Evolutionary conservation across 2,113 vertebrate species (phyloP), one percentile per base, ranked within the genome.

Genomic region (Todiramphus chloris): DNA sequence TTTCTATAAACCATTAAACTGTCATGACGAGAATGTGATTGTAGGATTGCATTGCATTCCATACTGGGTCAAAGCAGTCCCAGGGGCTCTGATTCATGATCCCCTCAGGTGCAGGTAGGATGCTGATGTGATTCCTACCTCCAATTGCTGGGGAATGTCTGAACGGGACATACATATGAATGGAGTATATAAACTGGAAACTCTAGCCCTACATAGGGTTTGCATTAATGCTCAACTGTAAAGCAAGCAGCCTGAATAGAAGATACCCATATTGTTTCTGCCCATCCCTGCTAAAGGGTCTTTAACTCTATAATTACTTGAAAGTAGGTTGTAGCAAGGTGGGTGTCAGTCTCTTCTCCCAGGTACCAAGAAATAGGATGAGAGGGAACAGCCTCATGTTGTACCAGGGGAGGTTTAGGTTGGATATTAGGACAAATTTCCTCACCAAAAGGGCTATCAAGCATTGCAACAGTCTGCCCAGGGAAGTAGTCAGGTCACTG

Each of bases 1-100:
- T 94, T 93, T 90, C 83, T 87, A 44, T 50, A 64, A 93, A 82
- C 73, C 51, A 75, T 88, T 95, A 89, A 94, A 73, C 33, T 93
- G 69, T 73, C 88, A 68, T 33, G 39, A 77, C 0, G 4, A 67
- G 69, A 90, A 72, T 2, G 4, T 7, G 2, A 64, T 15, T 3
- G 1, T 35, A 72, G 83, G 46, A 68, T 68, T 87, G 48, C n/a
- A 17, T 28, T 44, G 56, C 13, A 2, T 86, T 94, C 64, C 31
- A 62, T 33, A 20, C 46, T 81, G 88, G 27, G 90, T 86, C 33
- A 68, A 75, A 93, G 55, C n/a, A 80, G 30, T 64, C 78, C 63
- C 39, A 43, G 24, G 77, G 46, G 60, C 46, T 66, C 64, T 63
- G 60, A 75, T 63, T 92, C 64, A 83, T 51, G 69, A 68, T 77